These are phyloP conservation scores for Nasonia vitripennis DNA, from an alignment of 1,140 invertebrate genomes.

Conservation along the genomic window DNA sequence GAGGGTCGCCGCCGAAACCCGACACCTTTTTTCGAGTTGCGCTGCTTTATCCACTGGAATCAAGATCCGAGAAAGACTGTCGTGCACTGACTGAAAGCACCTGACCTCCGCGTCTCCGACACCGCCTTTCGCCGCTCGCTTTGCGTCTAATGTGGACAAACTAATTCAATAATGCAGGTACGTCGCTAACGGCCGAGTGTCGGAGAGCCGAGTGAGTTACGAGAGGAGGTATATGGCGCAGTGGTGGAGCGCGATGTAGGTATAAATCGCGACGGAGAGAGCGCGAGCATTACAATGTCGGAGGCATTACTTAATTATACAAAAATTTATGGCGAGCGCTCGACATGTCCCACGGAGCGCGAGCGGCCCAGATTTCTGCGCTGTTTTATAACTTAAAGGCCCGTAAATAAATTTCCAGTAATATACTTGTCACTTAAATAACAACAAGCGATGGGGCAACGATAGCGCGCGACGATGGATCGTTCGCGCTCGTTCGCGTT, in stretches of 20 bases:
- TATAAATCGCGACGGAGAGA: slow-evolving; percentile 10
- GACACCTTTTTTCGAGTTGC: slow-evolving; percentile 40
- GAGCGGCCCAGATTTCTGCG: neutral
- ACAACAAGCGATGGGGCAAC: slow-evolving; percentile 1
- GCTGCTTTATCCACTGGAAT: slow-evolving; percentile 28
- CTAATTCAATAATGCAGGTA: slow-evolving; percentile 41
- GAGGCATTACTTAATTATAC: slow-evolving; percentile 39
- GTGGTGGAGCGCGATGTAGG: neutral
- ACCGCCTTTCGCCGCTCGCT: neutral
- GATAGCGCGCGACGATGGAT: slow-evolving; percentile 42
- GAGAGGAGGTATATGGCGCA: neutral
- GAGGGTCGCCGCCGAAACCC: slow-evolving; percentile 35
- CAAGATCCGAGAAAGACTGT: neutral
- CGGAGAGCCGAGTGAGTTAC: slow-evolving; percentile 18
- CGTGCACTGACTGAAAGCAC: slow-evolving; percentile 29
- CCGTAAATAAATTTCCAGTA: slow-evolving; percentile 45
- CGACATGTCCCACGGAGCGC: neutral
- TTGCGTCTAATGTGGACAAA: slow-evolving; percentile 21
- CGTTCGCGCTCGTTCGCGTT: neutral
- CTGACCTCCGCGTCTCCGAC: slow-evolving; percentile 2
- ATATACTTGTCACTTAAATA: slow-evolving; percentile 46
- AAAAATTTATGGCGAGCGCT: slow-evolving; percentile 36
- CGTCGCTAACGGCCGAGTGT: neutral
- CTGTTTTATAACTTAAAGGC: neutral
- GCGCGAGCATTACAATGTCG: slow-evolving; percentile 30